A percentile compares a stretch with the other conserved stretches of the same genome.
These are phyloP conservation scores for Mirza zaza DNA, from an alignment of 2,113 vertebrate genomes.

Conservation along the genomic window DNA sequence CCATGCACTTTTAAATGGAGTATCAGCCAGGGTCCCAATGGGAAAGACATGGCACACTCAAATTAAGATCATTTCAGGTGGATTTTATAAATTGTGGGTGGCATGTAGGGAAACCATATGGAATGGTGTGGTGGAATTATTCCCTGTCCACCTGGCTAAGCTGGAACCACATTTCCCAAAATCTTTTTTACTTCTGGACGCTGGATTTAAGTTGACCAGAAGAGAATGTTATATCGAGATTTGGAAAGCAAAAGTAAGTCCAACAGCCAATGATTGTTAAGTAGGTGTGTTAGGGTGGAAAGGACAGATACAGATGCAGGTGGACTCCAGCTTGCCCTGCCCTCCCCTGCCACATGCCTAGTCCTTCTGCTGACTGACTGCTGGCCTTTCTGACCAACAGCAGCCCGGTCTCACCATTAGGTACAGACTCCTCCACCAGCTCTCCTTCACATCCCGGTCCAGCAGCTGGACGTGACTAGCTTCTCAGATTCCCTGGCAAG, in stretches of 20 bases:
- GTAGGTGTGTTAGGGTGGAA: background rate
- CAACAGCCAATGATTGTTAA: background rate
- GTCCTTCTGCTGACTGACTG: background rate
- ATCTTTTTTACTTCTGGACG: background rate
- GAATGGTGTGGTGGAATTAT: background rate
- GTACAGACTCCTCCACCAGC: background rate
- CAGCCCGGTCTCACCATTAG: background rate
- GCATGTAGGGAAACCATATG: background rate
- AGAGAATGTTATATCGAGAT: background rate
- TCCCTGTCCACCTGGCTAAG: background rate
- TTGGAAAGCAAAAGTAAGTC: background rate
- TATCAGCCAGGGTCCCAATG: background rate
- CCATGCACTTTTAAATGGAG: background rate
- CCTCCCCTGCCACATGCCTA: background rate
- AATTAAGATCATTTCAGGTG: background rate
- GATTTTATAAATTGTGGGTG: background rate
- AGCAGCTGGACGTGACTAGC: background rate
- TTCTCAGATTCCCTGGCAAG: background rate
- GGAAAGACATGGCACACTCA: background rate
- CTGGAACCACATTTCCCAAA: background rate
- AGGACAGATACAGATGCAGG: background rate
- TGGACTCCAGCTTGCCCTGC: background rate
- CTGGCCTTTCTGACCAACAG: background rate
- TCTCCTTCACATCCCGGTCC: too few species aligned
- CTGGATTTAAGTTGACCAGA: background rate